Percentiles rank a stretch among this genome's conserved stretches.
Conservation (phyloP, 37 sponge, comb jelly and placozoan genomes). For the Dysidea cf. avara region DNA sequence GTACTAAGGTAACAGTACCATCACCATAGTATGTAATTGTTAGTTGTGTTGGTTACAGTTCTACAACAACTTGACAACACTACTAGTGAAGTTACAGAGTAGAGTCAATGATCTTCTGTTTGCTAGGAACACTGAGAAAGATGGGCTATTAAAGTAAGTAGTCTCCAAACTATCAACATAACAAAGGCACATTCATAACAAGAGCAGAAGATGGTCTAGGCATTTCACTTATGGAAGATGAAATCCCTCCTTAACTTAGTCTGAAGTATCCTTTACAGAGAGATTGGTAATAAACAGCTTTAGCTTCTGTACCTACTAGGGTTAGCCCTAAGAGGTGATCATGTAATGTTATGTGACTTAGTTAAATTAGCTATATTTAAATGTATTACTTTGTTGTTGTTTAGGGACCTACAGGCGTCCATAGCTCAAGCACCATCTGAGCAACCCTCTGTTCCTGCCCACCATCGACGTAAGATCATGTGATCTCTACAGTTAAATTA, state of each 20-base stretch:
- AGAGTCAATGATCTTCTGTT: slow-evolving; percentile 88
- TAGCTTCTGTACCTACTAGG: too few species aligned
- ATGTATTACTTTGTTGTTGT: too few species aligned
- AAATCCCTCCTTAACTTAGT: too few species aligned
- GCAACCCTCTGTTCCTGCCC: not conserved
- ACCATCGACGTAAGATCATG: not conserved
- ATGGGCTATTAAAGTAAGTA: slow-evolving; percentile 83
- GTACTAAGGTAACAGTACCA: slow-evolving; percentile 60
- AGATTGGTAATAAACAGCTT: too few species aligned
- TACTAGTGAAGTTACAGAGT: slow-evolving; percentile 78
- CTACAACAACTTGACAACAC: slow-evolving; percentile 89
- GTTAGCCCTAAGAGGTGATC: too few species aligned
- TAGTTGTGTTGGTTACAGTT: slow-evolving; percentile 48
- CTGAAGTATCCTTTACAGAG: not conserved
- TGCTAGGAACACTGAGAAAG: slow-evolving; percentile 95
- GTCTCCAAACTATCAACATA: slow-evolving; percentile 5
- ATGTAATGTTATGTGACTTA: too few species aligned
- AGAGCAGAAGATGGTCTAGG: too few species aligned
- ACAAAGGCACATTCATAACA: not conserved
- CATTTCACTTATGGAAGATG: not conserved
- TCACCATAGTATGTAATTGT: not conserved
- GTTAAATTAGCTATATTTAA: too few species aligned
- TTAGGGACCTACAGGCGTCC: slow-evolving; percentile 69
- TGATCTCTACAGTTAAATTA: too few species aligned
- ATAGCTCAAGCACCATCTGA: slow-evolving; percentile 35